Percentiles rank a stretch among this genome's conserved stretches.
Evolutionary conservation across 2,888 invertebrate genomes (phyloP).

Genomic region (Petrolisthes cinctipes): DNA sequence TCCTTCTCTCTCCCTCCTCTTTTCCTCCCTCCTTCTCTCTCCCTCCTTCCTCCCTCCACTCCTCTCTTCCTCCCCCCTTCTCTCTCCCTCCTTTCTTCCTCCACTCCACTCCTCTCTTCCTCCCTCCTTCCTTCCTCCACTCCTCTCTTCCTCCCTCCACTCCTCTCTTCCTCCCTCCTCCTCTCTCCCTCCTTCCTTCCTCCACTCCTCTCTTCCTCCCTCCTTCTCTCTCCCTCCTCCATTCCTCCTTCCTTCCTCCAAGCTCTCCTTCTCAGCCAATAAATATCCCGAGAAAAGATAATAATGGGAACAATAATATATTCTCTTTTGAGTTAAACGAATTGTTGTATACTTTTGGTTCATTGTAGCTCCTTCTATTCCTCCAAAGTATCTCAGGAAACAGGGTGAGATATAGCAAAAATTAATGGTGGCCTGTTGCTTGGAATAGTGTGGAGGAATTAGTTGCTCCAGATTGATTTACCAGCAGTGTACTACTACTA

Average conservation of each 20-base stretch:
- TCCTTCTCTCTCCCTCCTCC: neutral
- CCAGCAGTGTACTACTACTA: no score
- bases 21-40: neutral
- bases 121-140: neutral
- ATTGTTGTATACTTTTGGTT: no score
- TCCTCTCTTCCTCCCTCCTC: neutral
- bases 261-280: neutral
- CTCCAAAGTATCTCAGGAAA: no score
- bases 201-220: neutral
- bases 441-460: no score
- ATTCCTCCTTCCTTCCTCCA: neutral
- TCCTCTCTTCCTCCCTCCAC: neutral
- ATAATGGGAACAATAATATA: no score
- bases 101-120: neutral
- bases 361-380: no score
- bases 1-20: neutral
- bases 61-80: conserved; percentile 8
- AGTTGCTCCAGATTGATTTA: no score
- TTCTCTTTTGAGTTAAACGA: no score
- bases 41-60: neutral
- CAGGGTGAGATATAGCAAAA: no score
- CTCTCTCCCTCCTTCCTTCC: neutral
- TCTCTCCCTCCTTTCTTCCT: neutral
- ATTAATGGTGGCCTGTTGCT: no score
- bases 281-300: no score